These are phyloP conservation scores for Sprattus sprattus DNA, from an alignment of 2,113 vertebrate species.

Conservation along the genomic window DNA sequence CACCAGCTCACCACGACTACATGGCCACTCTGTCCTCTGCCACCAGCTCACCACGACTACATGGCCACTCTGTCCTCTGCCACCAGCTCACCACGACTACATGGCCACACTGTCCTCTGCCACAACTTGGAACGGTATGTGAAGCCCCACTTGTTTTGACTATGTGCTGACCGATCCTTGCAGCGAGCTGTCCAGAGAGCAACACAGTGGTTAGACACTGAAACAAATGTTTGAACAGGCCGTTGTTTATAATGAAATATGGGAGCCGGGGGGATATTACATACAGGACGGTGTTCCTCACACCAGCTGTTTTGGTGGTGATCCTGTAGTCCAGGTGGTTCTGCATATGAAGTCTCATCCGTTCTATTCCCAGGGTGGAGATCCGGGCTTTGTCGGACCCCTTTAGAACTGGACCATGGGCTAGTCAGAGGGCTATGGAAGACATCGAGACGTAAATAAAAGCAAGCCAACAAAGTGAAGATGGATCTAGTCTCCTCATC, in stretches of 20 bases:
- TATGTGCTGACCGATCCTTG: too few species aligned
- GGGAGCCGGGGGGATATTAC: not conserved
- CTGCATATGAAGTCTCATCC: too few species aligned
- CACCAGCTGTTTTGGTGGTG: not conserved
- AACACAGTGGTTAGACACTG: not conserved
- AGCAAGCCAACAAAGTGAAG: not conserved
- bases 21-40: too few species aligned
- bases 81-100: too few species aligned
- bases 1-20: too few species aligned
- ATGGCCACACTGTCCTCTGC: too few species aligned
- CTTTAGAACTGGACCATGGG: too few species aligned
- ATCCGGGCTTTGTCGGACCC: too few species aligned
- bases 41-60: too few species aligned
- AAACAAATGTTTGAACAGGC: not conserved
- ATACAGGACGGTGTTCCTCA: not conserved
- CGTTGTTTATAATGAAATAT: not conserved
- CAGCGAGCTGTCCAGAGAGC: not conserved
- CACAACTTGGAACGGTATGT: too few species aligned
- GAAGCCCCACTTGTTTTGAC: not conserved
- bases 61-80: too few species aligned
- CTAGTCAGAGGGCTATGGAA: not conserved
- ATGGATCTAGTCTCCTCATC: not conserved
- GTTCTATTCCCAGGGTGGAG: not conserved
- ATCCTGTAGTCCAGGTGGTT: not conserved
- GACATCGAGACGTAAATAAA: not conserved